These are phyloP conservation scores for Cryptocephalus moraei DNA, from an alignment of 2,888 invertebrate genomes.

Conservation along the genomic window DNA sequence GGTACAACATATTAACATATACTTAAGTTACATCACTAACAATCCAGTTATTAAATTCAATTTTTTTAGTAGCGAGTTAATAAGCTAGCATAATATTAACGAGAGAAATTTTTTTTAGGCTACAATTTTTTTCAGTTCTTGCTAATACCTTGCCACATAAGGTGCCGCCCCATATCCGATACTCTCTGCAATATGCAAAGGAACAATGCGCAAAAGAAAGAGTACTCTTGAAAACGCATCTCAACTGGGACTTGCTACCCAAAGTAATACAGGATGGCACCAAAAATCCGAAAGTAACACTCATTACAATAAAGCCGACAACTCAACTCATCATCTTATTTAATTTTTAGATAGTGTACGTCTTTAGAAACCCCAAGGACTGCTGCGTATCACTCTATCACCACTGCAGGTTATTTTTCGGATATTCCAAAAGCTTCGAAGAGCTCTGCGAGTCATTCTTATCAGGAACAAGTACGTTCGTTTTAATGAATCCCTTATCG, in stretches of 20 bases:
- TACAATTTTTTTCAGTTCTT: too few species aligned
- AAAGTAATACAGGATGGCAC: background rate
- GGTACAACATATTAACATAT: background rate
- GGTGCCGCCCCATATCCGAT: too few species aligned
- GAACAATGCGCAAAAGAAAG: too few species aligned
- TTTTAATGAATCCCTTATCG: conserved; percentile 10
- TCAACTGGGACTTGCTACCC: background rate
- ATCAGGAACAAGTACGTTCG: conserved; percentile 43
- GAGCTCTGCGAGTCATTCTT: conserved; percentile 52
- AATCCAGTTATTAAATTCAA: too few species aligned
- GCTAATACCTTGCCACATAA: too few species aligned
- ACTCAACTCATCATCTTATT: background rate
- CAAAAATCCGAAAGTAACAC: background rate
- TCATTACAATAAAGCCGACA: background rate
- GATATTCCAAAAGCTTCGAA: conserved; percentile 44
- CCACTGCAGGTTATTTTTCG: conserved; percentile 49
- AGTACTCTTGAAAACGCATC: background rate
- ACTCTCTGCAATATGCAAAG: too few species aligned
- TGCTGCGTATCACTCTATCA: conserved; percentile 60
- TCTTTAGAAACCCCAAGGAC: conserved; percentile 63
- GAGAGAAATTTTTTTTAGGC: too few species aligned
- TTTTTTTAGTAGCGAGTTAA: too few species aligned
- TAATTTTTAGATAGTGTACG: conserved; percentile 52
- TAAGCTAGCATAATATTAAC: too few species aligned
- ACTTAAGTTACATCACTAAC: too few species aligned